Evolutionary conservation across 2,888 invertebrate species (phyloP), one percentile per base, ranked within the genome.

Genomic region (Hirtodrosophila cameraria): DNA sequence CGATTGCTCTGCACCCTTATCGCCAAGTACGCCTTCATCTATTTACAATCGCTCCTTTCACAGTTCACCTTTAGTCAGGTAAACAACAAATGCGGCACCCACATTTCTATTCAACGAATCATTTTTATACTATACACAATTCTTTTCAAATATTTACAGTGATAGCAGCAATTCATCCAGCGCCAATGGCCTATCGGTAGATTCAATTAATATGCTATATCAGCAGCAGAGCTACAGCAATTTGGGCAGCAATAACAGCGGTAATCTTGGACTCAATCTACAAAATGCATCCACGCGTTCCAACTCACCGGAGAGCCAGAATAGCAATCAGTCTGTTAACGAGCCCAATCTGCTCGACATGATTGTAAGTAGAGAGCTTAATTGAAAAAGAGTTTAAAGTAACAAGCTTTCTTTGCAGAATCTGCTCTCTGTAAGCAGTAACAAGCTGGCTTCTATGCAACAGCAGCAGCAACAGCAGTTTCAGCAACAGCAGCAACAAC

Each of bases 1-100:
- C 90, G 90, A 90, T 88, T 90, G 90, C 88, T 90, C 90, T 84
- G 89, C 90, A 88, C 90, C 90, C 78, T 89, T 90, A 86, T 90
- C 90, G 84, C 90, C 90, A 73, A 89, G 90, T 86, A 90, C 90
- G 87, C 89, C 90, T 79, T 87, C 90, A 78, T 89, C 90, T 86
- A 81, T 90, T 84, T 89, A 90, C 85, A 89, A 89, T 87, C 89
- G 89, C 76, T 90, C 90, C 79, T 90, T 90, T 83, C 90, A 89
- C 86, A 89, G 88, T 83, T 90, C 90, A 78, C 90, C 90, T 86
- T 75, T 89, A 87, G 88, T 90, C 86, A 90, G 90, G 90, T 90
- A 90, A n/a, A n/a, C n/a, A n/a, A 89, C 58, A 20, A 20, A 63
- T 58, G 46, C 60, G 62, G 74, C 83, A 83, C 73, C 48, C 23